These are phyloP conservation scores for Strix aluco DNA, from an alignment of 2,113 vertebrate species.

Conservation along the genomic window DNA sequence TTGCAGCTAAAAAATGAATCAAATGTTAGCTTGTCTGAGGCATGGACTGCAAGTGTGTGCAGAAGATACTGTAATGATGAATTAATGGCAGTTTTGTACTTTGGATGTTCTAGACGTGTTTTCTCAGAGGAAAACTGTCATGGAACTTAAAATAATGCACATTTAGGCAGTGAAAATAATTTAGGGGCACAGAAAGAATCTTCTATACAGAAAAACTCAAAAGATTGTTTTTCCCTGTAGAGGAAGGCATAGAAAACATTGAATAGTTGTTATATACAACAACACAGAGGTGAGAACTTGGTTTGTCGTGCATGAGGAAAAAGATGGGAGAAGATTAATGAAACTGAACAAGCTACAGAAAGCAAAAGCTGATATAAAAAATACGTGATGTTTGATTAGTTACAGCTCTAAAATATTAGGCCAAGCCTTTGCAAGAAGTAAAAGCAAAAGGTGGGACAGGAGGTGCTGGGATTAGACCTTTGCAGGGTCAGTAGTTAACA, in stretches of 20 bases:
- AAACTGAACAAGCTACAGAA: not conserved
- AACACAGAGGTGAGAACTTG: not conserved
- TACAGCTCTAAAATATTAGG: not conserved
- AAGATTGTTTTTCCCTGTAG: not conserved
- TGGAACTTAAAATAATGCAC: not conserved
- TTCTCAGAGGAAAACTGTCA: not conserved
- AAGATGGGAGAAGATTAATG: not conserved
- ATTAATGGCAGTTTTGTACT: not conserved
- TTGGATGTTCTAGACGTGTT: not conserved
- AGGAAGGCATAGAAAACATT: not conserved
- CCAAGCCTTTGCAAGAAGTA: not conserved
- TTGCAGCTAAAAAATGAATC: not conserved
- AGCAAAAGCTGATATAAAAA: not conserved
- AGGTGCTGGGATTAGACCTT: not conserved
- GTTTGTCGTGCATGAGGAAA: not conserved
- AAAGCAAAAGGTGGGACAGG: not conserved
- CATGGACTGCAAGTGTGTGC: not conserved
- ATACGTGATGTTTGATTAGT: not conserved
- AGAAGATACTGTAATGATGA: not conserved
- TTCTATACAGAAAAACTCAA: not conserved
- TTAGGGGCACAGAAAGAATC: not conserved
- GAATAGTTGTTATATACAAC: not conserved
- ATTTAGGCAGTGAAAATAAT: not conserved
- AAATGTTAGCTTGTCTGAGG: not conserved
- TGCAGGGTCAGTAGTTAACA: accelerated